Evolutionary conservation across 1,140 invertebrate species (phyloP), one percentile per base, ranked within the genome.

Genomic region (Acyrthosiphon pisum): DNA sequence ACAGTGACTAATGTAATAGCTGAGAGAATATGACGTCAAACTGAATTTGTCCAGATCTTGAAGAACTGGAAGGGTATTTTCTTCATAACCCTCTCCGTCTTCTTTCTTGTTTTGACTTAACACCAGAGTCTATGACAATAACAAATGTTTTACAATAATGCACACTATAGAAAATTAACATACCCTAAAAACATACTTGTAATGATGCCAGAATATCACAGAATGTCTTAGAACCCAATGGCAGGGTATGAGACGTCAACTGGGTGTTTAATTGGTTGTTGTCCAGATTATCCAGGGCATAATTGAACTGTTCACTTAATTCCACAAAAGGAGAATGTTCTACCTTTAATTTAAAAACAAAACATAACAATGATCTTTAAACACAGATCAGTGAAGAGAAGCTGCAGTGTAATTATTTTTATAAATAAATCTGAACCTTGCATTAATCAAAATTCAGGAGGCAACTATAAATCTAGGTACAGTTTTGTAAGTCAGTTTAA

Each of bases 1-100:
- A 86, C 91, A 93, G 48, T 93, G 91, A 41, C 91, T 93, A n/a
- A 93, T 86, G 76, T 84, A 93, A 86, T 93, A 93, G 35, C 76
- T 50, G 1, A 93, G 48, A 22, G 91, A 93, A 44, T 93, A 93
- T 30, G 91, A 93, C 8, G 91, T 53, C 48, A 93, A 44, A 86
- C 91, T 93, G 7, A 93, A 26, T 86, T 93, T 93, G 26, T 93
- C 91, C 23, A 93, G 37, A 0, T 93, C 50, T 93, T 93, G 91
- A 56, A 93, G 81, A 86, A 93, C 35, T 9, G 91, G 91, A 41
- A 84, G 37, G 9, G 76, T 2, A n/a, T 41, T 84, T 37, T 84
- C 91, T 86, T 93, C 91, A 56, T 30, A 84, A 3, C 56, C 81
- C 0, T 90, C 89, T 6, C 30, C 89, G 30, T 93, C 60, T 11